These are phyloP conservation scores for Ctena decussata DNA, from an alignment of 2,888 invertebrate genomes.

Conservation along the genomic window DNA sequence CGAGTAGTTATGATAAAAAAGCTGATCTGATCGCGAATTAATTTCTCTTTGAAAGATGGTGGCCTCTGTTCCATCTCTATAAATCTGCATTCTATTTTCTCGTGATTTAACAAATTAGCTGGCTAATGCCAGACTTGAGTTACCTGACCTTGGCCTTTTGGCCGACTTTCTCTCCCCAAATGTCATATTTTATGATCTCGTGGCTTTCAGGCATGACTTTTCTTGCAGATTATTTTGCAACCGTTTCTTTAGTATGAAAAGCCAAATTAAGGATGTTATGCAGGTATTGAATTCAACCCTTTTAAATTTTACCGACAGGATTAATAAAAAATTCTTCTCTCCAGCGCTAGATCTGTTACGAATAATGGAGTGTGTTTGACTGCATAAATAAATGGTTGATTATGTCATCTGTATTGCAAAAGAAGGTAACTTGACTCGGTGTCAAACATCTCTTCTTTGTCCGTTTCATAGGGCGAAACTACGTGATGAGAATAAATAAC, in stretches of 20 bases:
- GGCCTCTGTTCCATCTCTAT: too few relatives aligned
- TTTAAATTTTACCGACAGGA: neutral
- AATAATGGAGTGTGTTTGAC: neutral
- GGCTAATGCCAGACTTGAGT: too few relatives aligned
- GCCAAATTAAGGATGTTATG: neutral
- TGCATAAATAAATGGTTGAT: neutral
- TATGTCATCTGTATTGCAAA: conserved; percentile 14
- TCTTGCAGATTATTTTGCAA: neutral
- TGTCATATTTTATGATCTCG: neutral
- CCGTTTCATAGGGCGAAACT: neutral
- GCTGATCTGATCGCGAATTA: too few relatives aligned
- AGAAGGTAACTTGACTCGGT: neutral
- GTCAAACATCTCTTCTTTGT: conserved; percentile 3
- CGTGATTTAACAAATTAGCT: too few relatives aligned
- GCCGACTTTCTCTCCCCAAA: too few relatives aligned
- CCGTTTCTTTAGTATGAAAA: neutral
- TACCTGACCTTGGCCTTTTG: too few relatives aligned
- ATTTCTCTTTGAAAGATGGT: too few relatives aligned
- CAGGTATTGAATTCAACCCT: conserved; percentile 2
- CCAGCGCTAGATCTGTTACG: neutral
- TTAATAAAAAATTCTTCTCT: neutral
- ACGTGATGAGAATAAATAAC: conserved; percentile 8
- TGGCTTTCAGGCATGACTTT: neutral
- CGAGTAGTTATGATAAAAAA: too few relatives aligned
- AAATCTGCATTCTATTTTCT: too few relatives aligned